Evolutionary conservation across 1,140 invertebrate species (phyloP).

Genomic region (Anoplolepis gracilipes): DNA sequence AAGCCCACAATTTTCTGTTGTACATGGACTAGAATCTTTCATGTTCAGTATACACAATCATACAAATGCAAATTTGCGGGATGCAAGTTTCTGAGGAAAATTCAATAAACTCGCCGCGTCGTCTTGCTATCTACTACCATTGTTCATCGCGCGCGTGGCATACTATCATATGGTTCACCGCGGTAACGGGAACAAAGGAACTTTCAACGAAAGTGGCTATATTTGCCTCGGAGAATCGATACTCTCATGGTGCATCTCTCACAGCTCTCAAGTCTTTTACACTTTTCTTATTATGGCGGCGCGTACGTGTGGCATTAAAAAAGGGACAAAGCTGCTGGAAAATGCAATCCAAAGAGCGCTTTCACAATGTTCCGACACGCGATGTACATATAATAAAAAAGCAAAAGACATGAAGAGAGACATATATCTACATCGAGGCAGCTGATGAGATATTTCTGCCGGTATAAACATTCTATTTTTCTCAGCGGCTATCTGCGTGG

Average conservation of each 20-base stretch:
- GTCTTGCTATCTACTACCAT: slow-evolving; percentile 54
- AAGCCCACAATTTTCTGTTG: not conserved
- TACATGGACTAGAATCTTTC: not conserved
- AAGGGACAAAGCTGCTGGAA: not conserved
- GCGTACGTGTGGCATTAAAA: slow-evolving; percentile 1
- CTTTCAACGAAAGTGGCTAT: slow-evolving; percentile 64
- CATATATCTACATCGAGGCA: not conserved
- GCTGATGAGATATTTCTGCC: not conserved
- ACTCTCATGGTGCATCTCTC: slow-evolving; percentile 65
- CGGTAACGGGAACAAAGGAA: slow-evolving; percentile 65
- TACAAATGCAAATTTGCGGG: not conserved
- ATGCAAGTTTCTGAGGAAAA: slow-evolving; percentile 40
- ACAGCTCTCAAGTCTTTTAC: slow-evolving; percentile 54
- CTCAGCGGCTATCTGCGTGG: slow-evolving; percentile 33
- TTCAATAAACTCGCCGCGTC: slow-evolving; percentile 35
- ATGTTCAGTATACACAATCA: not conserved
- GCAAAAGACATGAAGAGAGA: not conserved
- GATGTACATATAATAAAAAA: not conserved
- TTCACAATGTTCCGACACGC: not conserved
- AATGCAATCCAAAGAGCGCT: slow-evolving; percentile 23
- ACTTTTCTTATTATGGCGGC: slow-evolving; percentile 47
- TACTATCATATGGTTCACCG: slow-evolving; percentile 57
- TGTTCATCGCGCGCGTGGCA: slow-evolving; percentile 47
- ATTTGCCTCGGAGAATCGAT: slow-evolving; percentile 70
- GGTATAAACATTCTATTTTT: not conserved